Conservation (phyloP, 1,140 invertebrate genomes). For the Rhopalosiphum maidis region DNA sequence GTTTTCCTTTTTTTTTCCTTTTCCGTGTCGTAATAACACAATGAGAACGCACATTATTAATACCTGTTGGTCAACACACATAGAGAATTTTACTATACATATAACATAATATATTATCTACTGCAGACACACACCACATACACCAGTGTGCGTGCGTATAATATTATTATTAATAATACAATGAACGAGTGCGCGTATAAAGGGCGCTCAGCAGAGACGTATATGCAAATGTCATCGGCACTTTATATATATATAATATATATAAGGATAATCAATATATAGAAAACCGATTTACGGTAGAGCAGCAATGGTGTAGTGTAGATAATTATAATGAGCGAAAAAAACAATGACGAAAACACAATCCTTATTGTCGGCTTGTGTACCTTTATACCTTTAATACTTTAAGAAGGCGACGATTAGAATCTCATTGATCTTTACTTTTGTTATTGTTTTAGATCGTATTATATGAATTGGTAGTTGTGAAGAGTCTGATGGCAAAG, state of each 20-base stretch:
- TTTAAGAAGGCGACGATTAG: background rate
- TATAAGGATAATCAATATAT: slow-evolving; percentile 27
- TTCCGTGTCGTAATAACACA: slow-evolving; percentile 51
- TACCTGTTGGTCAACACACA: slow-evolving; percentile 52
- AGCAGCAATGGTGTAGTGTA: background rate
- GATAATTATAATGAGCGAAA: slow-evolving; percentile 50
- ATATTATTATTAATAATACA: slow-evolving; percentile 55
- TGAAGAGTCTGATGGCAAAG: slow-evolving; percentile 40
- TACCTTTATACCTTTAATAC: background rate
- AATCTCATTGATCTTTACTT: slow-evolving; percentile 27
- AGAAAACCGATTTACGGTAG: background rate
- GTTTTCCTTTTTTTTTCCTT: slow-evolving; percentile 39
- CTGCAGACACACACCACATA: background rate
- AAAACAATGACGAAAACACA: slow-evolving; percentile 33
- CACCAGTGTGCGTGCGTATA: background rate
- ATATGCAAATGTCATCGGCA: slow-evolving; percentile 45
- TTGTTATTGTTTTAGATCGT: slow-evolving; percentile 42
- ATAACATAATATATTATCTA: background rate
- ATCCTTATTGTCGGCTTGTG: background rate
- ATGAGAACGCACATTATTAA: slow-evolving; percentile 56
- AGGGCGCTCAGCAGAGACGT: background rate
- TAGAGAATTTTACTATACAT: slow-evolving; percentile 33
- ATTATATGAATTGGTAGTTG: background rate
- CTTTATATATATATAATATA: background rate
- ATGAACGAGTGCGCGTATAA: background rate